Evolutionary conservation across 2,113 vertebrate genomes (phyloP), one percentile per base, ranked within the genome.

Genomic region (Cisticola juncidis): DNA sequence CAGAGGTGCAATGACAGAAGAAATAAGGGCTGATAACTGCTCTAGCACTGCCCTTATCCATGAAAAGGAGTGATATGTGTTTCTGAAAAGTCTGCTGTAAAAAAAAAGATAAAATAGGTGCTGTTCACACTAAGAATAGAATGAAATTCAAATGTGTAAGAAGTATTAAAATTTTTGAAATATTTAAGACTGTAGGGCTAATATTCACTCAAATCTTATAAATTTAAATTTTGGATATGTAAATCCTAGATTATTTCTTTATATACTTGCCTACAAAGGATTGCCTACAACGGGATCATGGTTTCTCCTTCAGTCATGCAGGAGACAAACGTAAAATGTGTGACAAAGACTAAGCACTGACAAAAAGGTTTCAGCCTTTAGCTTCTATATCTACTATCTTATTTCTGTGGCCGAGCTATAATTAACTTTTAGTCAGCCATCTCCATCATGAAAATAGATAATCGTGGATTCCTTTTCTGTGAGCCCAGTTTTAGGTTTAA

Each of bases 281-380:
- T 17, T 61, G 35, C 54, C 54, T 68, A 68, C 68, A 94, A 87
- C 6, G 79, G 66, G 84, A 94, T 85, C 50, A 70, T 4, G 31
- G 56, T 80, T 95, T 92, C 84, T 90, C 42, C 42, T 87, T 85
- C 9, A 86, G 56, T 93, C 64, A 87, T n/a, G 53, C 65, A 91
- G 76, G 47, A 93, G 53, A 93, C 66, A 77, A 92, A 93, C 0
- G 12, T 76, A 78, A 72, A 80, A 69, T 7, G 5, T 26, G 58
- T 5, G 68, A 85, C 51, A 95, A 94, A 97, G 81, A 85, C 95
- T 82, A 93, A 96, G 90, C 64, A 73, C 28, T 40, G 84, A 92
- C 78, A 86, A 68, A 95, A 77, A 81, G 71, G 72, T 88, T 93
- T 88, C 76, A 94, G 79, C 60, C 56, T 83, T 90, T 33, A 92